Evolutionary conservation across 2,888 invertebrate species (phyloP), one percentile per base, ranked within the genome.

Genomic region (Abrostola tripartita): DNA sequence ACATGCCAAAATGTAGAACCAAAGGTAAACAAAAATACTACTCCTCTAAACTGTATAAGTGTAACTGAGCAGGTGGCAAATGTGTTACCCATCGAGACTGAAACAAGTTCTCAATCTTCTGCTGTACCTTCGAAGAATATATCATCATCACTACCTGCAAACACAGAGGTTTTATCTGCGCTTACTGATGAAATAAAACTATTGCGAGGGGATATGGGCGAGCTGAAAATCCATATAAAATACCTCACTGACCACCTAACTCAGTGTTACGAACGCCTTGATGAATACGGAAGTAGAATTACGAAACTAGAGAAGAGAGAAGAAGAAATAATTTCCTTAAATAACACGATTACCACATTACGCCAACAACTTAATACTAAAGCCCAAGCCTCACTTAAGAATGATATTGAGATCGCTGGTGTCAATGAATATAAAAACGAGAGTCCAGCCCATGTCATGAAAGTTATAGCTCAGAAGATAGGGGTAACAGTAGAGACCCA

Each of bases 131-230:
- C 42, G 5, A 7, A 1, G 5, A 12, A 4, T 5, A 8, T 6
- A 12, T n/a, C 42, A 1, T 9, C 54, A 41, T 1, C 41, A 41
- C 24, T 35, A 11, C 24, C 41, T 35, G n/a, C n/a, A n/a, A n/a
- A n/a, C n/a, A n/a, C n/a, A n/a, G 12, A 24, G 40, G 12, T 9
- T 11, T n/a, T n/a, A 11, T 2, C 36, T 1, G n/a, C 50, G 1
- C 50, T 50, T n/a, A 50, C 50, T 11, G 44, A 42, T 6, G 54
- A 54, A 12, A 54, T 54, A 7, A 36, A 54, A 12, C 6, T 54
- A 5, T 5, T 37, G 2, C 54, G 54, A 11, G 54, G 37, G 4
- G 54, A 54, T 8, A 44, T 54, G 9, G 44, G 54, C 1, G 44
- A 54, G 0, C 10, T 54, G 5, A 54, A 54, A 7, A 5, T 0